A percentile compares a stretch with the other conserved stretches of the same genome.
These are phyloP conservation scores for Drosophila mayri DNA, from an alignment of 1,140 invertebrate species.

Conservation along the genomic window DNA sequence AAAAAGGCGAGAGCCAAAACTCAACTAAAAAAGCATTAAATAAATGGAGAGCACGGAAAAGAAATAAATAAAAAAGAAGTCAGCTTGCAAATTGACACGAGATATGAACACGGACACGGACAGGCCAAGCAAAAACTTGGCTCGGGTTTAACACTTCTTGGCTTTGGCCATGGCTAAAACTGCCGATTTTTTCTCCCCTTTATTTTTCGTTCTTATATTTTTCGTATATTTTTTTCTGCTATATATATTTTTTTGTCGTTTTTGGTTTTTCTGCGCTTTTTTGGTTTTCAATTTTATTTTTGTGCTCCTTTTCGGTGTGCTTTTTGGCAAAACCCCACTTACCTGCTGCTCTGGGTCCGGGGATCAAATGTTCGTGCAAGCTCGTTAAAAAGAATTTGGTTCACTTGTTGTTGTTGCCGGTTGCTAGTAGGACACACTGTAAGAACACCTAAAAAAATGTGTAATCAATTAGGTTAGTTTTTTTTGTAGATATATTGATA, in stretches of 20 bases:
- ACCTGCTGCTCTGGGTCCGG: constrained; percentile 48
- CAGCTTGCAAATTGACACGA: constrained; percentile 81
- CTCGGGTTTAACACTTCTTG: constrained; percentile 80
- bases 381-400: constrained; percentile 84
- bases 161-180: constrained; percentile 53
- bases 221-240: constrained; percentile 3
- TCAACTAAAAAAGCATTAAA: constrained; percentile 73
- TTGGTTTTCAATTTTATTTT: constrained; percentile 28
- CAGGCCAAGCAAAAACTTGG: constrained; percentile 65
- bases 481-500: neutral
- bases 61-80: constrained; percentile 59
- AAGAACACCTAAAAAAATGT: constrained; percentile 1
- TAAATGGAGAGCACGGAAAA: constrained; percentile 54
- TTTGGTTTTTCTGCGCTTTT: constrained; percentile 14
- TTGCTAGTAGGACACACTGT: constrained; percentile 18
- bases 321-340: constrained; percentile 51
- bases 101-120: constrained; percentile 78
- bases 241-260: constrained; percentile 12
- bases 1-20: constrained; percentile 57
- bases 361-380: constrained; percentile 82
- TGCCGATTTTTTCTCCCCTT: constrained; percentile 13
- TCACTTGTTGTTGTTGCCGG: constrained; percentile 72
- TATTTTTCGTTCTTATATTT: constrained; percentile 28
- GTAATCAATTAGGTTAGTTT: constrained; percentile 3
- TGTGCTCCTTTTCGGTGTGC: constrained; percentile 22